Evolutionary conservation across 1,140 invertebrate species (phyloP), one percentile per base, ranked within the genome.

Genomic region (Drosophila simulans): DNA sequence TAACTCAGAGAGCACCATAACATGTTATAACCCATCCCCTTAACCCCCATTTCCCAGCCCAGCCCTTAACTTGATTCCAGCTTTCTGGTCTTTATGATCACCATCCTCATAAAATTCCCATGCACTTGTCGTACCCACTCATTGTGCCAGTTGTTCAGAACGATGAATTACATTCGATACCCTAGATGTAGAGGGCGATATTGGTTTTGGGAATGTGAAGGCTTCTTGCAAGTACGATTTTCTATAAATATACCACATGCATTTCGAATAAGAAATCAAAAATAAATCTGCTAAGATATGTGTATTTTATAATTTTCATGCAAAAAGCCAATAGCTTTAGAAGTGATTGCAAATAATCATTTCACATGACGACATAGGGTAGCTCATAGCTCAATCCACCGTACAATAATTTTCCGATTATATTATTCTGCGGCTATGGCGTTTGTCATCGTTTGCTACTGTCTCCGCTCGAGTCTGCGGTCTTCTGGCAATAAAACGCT

Each of bases 401-500:
- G 3, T 2, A 22, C 2, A n/a, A 22, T 12, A 27, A 5, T 15
- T 25, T 10, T 10, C 2, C n/a, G 11, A 22, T 22, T 39, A 20
- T 12, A 52, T 40, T 45, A 43, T 72, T 64, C n/a, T 70, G 69
- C 25, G 46, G 68, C 46, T 60, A 17, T 52, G 54, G 55, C 69
- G 46, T 35, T 71, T 72, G 69, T 59, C 54, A 71, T 43, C 64
- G 25, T 69, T 70, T 70, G 66, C 66, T 70, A 70, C 66, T 70
- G 65, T 66, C 43, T 66, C 39, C 35, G 39, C 31, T 42, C 35
- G 39, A 42, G 76, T 71, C 77, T 84, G 65, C 72, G 69, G 79
- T 83, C 62, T 62, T 55, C 25, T 45, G 70, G 75, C 83, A 83
- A 66, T 88, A 83, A 86, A 86, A 83, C 83, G 83, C 70, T 88